Evolutionary conservation across 2,888 invertebrate species (phyloP), one percentile per base, ranked within the genome.

Genomic region (Altica lythri): DNA sequence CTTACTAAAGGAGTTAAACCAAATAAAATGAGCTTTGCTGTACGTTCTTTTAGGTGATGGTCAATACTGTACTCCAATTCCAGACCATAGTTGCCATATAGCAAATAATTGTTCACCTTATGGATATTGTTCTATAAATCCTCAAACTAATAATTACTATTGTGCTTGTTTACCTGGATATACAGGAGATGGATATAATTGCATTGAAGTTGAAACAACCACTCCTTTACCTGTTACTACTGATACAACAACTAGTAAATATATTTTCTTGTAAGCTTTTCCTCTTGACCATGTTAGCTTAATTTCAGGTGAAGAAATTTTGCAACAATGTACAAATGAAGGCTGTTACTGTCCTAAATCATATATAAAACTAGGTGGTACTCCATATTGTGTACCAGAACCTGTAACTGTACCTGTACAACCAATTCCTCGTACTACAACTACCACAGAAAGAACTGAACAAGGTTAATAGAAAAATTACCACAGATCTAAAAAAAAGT

Each of bases 291-390:
- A 35, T 45, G 12, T 16, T 17, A 18, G 9, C 30, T 22, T 27
- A 32, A 12, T 51, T 48, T 4, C 37, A 56, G 57, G 12, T 42
- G 42, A 43, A 42, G 65, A 62, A 30, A 61, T 68, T 12, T 59
- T 65, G 1, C 69, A 72, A 49, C 64, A 62, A 37, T 83, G 83
- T 66, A 59, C 77, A 2, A 56, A 74, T 2, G 78, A 73, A 17
- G 66, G 74, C 52, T 88, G 88, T 68, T 81, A 80, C 76, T 88
- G 89, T 72, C 79, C 80, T 2, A 61, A 66, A 19, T 83, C 82
- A 10, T 86, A 79, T 73, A 69, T 73, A 43, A 70, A 72, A 12
- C 66, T 69, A 49, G 40, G 52, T 12, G 67, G 59, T 6, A 68
- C 68, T 0, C 61, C 59, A 22, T 72, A 70, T 50, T 75, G 75